Percentiles rank a stretch among this genome's conserved stretches.
These are phyloP conservation scores for Nomia melanderi DNA, from an alignment of 1,140 invertebrate species.

Conservation along the genomic window DNA sequence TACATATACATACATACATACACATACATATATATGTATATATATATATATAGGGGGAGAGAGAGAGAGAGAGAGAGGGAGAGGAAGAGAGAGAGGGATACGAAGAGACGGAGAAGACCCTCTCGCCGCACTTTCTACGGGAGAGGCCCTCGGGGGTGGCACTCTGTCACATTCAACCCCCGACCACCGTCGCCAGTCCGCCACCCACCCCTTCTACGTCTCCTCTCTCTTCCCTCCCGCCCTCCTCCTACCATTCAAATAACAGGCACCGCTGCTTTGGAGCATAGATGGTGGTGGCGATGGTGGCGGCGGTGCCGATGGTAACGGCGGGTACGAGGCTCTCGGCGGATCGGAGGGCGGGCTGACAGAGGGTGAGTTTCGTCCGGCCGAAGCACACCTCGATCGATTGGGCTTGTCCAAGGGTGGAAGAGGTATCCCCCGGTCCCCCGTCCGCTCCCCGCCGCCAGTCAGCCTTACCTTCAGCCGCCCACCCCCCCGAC, in stretches of 20 bases:
- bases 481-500: conserved; percentile 3
- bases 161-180: conserved; percentile 80
- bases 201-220: conserved; percentile 50
- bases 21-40: too few relatives aligned
- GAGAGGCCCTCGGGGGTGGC: conserved; percentile 75
- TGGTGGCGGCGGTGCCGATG: conserved; percentile 55
- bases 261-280: conserved; percentile 76
- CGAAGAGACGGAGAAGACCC: conserved; percentile 51
- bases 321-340: conserved; percentile 53
- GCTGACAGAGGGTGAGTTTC: conserved; percentile 77
- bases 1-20: too few relatives aligned
- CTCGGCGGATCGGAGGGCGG: conserved; percentile 65
- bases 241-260: conserved; percentile 74
- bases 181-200: conserved; percentile 64
- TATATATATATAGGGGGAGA: too few relatives aligned
- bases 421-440: conserved; percentile 73
- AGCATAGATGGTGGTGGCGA: conserved; percentile 48
- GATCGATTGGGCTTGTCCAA: conserved; percentile 82
- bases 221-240: conserved; percentile 34
- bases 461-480: conserved; percentile 15
- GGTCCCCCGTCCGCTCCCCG: conserved; percentile 27
- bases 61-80: conserved; percentile 35
- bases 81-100: conserved; percentile 11
- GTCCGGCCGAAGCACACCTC: conserved; percentile 81
- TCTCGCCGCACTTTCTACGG: conserved; percentile 77